Evolutionary conservation across 2,113 vertebrate species (phyloP), one percentile per base, ranked within the genome.

Genomic region (Rhabdornis inornatus): DNA sequence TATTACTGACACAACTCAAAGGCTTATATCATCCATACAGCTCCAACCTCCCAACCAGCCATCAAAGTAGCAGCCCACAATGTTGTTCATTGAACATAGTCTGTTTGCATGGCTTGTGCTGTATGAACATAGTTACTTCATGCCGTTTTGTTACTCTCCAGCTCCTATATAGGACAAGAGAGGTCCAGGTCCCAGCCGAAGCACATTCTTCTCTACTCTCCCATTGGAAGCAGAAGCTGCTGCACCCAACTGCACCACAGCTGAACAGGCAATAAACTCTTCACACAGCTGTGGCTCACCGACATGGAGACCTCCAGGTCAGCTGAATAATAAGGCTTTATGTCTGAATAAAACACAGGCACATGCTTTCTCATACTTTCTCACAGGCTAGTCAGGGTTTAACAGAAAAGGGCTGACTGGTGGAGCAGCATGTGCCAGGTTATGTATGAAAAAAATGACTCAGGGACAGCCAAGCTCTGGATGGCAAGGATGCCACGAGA

Each of bases 61-160:
- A 35, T 31, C 52, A 50, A 35, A 57, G 31, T 35, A 66, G 35
- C 42, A 66, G 42, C 60, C 52, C 31, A 49, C 35, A 21, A 16
- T 11, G 6, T 66, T 1, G 0, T 35, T 66, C 52, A 42, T 24
- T 49, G 60, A 35, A 35, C 7, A 16, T 0, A 20, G 60, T 49
- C 42, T 40, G 10, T n/a, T 40, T 56, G 15, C 10, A 24, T 30
- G 35, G 60, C 10, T 57, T 56, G 42, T 65, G 60, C 15, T 49
- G 30, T 70, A 57, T n/a, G 13, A 65, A 11, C 7, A 40, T 17
- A 28, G 10, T n/a, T 75, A 20, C 20, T 66, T 66, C 24, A 25
- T 21, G 60, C 13, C 10, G 6, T 42, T 66, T 49, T 35, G 10
- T 85, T 76, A 13, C 44, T 50, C 30, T 75, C 20, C 35, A 66